A percentile compares a stretch with the other conserved stretches of the same genome.
These are phyloP conservation scores for Berghia stephanieae DNA, from an alignment of 1,140 invertebrate species.

Conservation along the genomic window DNA sequence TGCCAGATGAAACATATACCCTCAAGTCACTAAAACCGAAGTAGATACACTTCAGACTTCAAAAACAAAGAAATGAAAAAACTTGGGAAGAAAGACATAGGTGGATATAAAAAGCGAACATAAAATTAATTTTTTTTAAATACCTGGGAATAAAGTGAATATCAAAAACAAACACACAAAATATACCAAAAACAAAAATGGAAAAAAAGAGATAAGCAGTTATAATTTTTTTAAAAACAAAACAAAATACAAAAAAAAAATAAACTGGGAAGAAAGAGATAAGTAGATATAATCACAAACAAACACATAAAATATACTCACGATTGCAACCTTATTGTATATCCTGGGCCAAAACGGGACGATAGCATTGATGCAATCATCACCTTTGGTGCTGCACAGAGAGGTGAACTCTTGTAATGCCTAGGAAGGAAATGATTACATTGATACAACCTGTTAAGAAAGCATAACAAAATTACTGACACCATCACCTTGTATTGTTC, in stretches of 20 bases:
- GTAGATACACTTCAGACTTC: no score
- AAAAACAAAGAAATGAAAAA: no score
- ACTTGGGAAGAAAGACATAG: no score
- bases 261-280: not conserved
- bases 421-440: conserved; percentile 70
- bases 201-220: not conserved
- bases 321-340: conserved; percentile 76
- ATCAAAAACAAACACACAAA: not conserved
- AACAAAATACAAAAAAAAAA: not conserved
- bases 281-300: not conserved
- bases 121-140: no score
- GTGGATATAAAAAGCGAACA: no score
- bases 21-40: no score
- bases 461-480: no score
- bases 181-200: not conserved
- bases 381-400: conserved; percentile 72
- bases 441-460: no score
- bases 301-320: conserved; percentile 41
- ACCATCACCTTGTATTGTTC: no score
- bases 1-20: no score
- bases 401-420: conserved; percentile 82
- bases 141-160: no score
- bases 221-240: conserved; percentile 5
- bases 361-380: conserved; percentile 73
- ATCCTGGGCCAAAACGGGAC: conserved; percentile 82